A percentile compares a stretch with the other conserved stretches of the same genome.
These are phyloP conservation scores for Staurois parvus DNA, from an alignment of 2,797 vertebrate genomes.

Conservation along the genomic window DNA sequence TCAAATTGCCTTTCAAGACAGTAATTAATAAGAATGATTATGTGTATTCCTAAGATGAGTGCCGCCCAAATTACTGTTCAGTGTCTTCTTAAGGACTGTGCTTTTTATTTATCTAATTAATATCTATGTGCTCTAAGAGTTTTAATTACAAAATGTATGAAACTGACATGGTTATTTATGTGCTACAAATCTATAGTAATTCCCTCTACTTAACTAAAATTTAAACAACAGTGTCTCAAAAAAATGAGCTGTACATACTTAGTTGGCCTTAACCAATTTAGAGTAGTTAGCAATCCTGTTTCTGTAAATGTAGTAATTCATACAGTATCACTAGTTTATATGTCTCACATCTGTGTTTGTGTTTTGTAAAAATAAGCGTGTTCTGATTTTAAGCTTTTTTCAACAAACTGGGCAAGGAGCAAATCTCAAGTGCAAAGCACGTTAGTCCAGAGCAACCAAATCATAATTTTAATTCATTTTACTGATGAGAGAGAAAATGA, in stretches of 20 bases:
- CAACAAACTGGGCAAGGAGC: no score
- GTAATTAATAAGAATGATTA: constrained; percentile 46
- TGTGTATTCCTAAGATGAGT: constrained; percentile 28
- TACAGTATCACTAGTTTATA: no score
- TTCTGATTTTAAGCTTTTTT: no score
- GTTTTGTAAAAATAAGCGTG: no score
- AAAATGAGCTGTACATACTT: neutral
- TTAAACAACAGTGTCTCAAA: neutral
- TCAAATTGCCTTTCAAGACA: constrained; percentile 39
- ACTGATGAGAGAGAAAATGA: no score
- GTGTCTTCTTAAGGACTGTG: constrained; percentile 15
- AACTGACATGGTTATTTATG: constrained; percentile 12
- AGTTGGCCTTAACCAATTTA: neutral
- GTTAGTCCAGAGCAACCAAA: no score
- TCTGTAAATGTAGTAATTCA: no score
- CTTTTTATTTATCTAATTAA: constrained; percentile 45
- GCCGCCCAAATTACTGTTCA: constrained; percentile 23
- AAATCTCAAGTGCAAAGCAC: no score
- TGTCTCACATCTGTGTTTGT: no score
- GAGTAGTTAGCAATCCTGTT: no score
- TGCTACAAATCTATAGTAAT: neutral
- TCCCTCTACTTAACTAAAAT: neutral
- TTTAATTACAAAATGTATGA: constrained; percentile 30
- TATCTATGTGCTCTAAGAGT: constrained; percentile 16
- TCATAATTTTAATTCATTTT: no score